Base-by-base conservation (phyloP, 2,888 invertebrate genomes). In the Bombyx huttoni region DNA sequence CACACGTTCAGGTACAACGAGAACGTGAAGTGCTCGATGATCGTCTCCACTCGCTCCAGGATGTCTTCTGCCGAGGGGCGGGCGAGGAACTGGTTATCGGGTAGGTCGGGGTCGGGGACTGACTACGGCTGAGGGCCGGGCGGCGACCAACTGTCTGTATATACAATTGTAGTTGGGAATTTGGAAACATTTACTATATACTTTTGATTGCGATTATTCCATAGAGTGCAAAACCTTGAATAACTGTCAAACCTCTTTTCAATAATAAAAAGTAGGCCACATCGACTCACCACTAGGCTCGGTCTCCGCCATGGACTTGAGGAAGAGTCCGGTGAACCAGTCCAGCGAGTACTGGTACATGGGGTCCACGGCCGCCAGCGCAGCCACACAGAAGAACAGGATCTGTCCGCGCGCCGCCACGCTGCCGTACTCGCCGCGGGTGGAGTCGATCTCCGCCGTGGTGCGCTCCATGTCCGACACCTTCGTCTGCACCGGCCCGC, bases 341-440 rank as follows among this genome's bases (percentile, higher is more conserved):
- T 94, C 94, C 13, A 98, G 88, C 0, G 97, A 97, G 78, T 97
- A 98, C 77, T 97, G 97, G 79, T 98, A 98, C 97, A 98, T 98
- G 12, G 96, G 96, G 77, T 98, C 97, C 34, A 98, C 93, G 65
- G 92, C 93, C 47, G 96, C 93, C 72, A 98, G 89, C 71, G 97
- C 96, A 0, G 93, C 93, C 10, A 97, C 90, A 49, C 96, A 96
- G 83, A 97, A 97, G 84, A 96, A 97, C 48, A 97, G 79, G 57
- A 96, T 94, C 59, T 96, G 94, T 0, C 96, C 95, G 56, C 96
- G 92, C 52, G 93, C 91, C 0, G 97, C 97, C 0, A 97, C 96
- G 0, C 96, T 94, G 51, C 95, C 92, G 74, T 97, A 97, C 8
- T 92, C 92, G 34, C 91, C 90, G 34, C 97, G 91, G 0, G 96